Evolutionary conservation across 2,888 invertebrate species (phyloP).

Genomic region (Netelia inedita): DNA sequence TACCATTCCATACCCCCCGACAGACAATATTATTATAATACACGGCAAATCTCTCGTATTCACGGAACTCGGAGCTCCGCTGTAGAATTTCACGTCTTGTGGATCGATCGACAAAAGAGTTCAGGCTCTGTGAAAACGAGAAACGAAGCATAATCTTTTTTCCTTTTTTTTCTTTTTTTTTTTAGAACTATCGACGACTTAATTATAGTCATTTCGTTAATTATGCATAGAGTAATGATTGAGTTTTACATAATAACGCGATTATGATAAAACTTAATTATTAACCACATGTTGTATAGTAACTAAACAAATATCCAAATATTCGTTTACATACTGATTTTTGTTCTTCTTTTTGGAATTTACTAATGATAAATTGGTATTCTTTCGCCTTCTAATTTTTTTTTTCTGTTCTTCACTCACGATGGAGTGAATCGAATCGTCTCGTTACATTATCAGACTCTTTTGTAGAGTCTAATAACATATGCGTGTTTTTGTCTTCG

Average conservation of each 20-base stretch:
- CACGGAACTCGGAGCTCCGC: slow-evolving; percentile 71
- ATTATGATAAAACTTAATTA: slow-evolving; percentile 66
- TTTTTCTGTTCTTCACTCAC: slow-evolving; percentile 36
- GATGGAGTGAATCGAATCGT: background rate
- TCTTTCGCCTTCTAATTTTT: slow-evolving; percentile 50
- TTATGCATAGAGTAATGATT: slow-evolving; percentile 76
- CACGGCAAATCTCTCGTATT: slow-evolving; percentile 76
- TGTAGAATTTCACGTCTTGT: slow-evolving; percentile 47
- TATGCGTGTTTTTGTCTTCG: slow-evolving; percentile 41
- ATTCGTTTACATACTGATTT: slow-evolving; percentile 71
- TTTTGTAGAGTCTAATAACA: too few relatives aligned
- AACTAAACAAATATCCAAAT: slow-evolving; percentile 81
- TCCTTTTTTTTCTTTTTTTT: slow-evolving; percentile 47
- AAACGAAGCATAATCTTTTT: slow-evolving; percentile 77
- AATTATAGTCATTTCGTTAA: slow-evolving; percentile 77
- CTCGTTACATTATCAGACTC: too few relatives aligned
- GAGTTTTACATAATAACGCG: slow-evolving; percentile 64
- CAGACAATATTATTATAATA: slow-evolving; percentile 76
- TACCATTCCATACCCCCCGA: slow-evolving; percentile 73
- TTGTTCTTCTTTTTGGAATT: slow-evolving; percentile 58
- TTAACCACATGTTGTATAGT: slow-evolving; percentile 75
- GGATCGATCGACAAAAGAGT: slow-evolving; percentile 47
- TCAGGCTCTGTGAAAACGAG: slow-evolving; percentile 77
- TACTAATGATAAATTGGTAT: slow-evolving; percentile 68
- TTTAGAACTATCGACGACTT: slow-evolving; percentile 79